Evolutionary conservation across 1,140 invertebrate species (phyloP).

Genomic region (Tetramorium simillimum): DNA sequence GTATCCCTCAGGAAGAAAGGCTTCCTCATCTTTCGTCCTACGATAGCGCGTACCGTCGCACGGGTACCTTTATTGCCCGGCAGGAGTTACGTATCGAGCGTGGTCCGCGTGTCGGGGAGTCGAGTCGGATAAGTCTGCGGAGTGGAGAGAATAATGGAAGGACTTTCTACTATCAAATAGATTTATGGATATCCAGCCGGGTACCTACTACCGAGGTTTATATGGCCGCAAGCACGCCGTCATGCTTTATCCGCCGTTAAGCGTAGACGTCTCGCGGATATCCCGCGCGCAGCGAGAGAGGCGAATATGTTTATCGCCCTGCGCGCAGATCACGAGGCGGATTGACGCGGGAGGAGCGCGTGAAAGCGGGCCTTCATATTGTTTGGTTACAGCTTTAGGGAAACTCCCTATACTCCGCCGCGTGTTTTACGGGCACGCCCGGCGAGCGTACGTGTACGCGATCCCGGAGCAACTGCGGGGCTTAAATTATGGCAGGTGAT

Average conservation of each 20-base stretch:
- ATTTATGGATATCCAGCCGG: constrained; percentile 83
- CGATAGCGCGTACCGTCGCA: constrained; percentile 56
- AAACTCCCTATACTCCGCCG: constrained; percentile 49
- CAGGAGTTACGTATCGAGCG: constrained; percentile 73
- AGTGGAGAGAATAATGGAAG: constrained; percentile 80
- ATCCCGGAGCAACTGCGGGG: not conserved
- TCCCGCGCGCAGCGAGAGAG: constrained; percentile 34
- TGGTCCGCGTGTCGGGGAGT: constrained; percentile 64
- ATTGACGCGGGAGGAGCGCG: constrained; percentile 42
- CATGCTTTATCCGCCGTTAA: constrained; percentile 76
- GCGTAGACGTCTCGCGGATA: constrained; percentile 69
- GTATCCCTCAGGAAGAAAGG: not conserved
- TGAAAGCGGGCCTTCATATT: constrained; percentile 68
- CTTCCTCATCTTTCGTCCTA: constrained; percentile 60
- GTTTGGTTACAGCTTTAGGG: constrained; percentile 68
- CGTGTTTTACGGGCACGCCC: constrained; percentile 28
- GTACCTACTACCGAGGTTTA: constrained; percentile 76
- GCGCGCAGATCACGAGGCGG: constrained; percentile 30
- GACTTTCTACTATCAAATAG: constrained; percentile 84
- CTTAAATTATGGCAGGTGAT: constrained; percentile 57
- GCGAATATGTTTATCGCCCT: constrained; percentile 66
- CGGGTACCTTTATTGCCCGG: constrained; percentile 72
- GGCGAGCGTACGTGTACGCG: not conserved
- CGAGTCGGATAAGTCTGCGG: constrained; percentile 65
- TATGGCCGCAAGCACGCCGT: constrained; percentile 69